Percentiles rank a stretch among this genome's conserved stretches.
phyloP scores from a whole-genome alignment of 2,888 invertebrate species.

The Agriopis aurantiaria region DNA sequence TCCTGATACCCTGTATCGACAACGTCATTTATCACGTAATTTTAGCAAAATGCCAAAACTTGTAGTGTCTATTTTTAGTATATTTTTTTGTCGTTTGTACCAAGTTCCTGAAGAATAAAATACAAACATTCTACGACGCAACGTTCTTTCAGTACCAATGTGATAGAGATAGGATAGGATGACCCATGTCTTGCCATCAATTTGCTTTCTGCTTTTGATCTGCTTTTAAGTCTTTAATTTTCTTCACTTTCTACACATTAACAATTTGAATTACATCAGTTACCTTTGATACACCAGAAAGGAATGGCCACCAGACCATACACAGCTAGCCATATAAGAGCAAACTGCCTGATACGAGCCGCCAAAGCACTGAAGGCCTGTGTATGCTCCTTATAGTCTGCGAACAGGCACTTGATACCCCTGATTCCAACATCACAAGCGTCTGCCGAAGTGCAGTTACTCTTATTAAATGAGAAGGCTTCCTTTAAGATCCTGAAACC shows the following conservation, averaged over 20 bases:
- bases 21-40: too few relatives aligned
- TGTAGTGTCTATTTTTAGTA: too few relatives aligned
- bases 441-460: conserved; percentile 54
- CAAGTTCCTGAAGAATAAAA: too few relatives aligned
- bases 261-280: neutral
- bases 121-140: neutral
- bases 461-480: conserved; percentile 1
- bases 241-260: too few relatives aligned
- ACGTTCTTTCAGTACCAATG: too few relatives aligned
- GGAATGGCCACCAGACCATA: conserved; percentile 69
- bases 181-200: too few relatives aligned
- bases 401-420: conserved; percentile 51
- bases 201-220: too few relatives aligned
- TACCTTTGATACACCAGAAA: conserved; percentile 75
- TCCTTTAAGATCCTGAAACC: conserved; percentile 11
- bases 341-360: conserved; percentile 55
- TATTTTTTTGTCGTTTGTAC: too few relatives aligned
- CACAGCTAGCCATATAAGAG: conserved; percentile 64
- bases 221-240: too few relatives aligned
- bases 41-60: too few relatives aligned
- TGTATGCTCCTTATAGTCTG: conserved; percentile 47
- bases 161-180: too few relatives aligned
- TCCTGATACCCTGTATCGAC: too few relatives aligned
- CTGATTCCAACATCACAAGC: conserved; percentile 70
- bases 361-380: conserved; percentile 41